phyloP scores from a whole-genome alignment of 1,140 invertebrate species.

The Potamilus streckersoni region DNA sequence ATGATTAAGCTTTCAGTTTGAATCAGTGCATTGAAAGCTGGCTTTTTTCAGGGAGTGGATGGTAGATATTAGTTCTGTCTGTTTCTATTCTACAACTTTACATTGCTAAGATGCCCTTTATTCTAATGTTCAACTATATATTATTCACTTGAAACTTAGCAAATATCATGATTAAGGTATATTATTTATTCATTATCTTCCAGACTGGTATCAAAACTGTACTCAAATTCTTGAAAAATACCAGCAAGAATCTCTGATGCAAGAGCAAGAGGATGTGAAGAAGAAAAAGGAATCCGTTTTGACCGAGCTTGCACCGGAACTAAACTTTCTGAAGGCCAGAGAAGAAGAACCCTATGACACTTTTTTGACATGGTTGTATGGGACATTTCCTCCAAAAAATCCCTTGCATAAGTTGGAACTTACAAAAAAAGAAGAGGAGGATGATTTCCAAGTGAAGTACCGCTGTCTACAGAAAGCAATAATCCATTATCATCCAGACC shows the following conservation, averaged over 20 bases:
- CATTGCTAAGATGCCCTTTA: too few species aligned
- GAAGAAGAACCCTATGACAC: slow-evolving; percentile 21
- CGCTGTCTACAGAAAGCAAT: slow-evolving; percentile 42
- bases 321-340: slow-evolving; percentile 35
- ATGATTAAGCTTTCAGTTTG: too few species aligned
- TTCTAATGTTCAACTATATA: too few species aligned
- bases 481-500: slow-evolving; percentile 50
- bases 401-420: slow-evolving; percentile 23
- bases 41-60: too few species aligned
- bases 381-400: slow-evolving; percentile 41
- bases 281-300: slow-evolving; percentile 31
- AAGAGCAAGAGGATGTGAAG: slow-evolving; percentile 31
- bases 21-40: too few species aligned
- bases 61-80: too few species aligned
- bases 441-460: slow-evolving; percentile 14
- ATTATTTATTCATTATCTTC: background rate
- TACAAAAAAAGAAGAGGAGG: background rate
- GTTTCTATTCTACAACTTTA: too few species aligned
- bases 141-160: too few species aligned
- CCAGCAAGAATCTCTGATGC: slow-evolving; percentile 37
- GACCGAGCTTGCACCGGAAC: slow-evolving; percentile 29
- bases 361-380: slow-evolving; percentile 44
- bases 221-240: slow-evolving; percentile 32
- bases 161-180: background rate
- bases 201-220: slow-evolving; percentile 46